Conservation (phyloP, 2,888 invertebrate genomes). For the Ommatoiulus sabulosus region DNA sequence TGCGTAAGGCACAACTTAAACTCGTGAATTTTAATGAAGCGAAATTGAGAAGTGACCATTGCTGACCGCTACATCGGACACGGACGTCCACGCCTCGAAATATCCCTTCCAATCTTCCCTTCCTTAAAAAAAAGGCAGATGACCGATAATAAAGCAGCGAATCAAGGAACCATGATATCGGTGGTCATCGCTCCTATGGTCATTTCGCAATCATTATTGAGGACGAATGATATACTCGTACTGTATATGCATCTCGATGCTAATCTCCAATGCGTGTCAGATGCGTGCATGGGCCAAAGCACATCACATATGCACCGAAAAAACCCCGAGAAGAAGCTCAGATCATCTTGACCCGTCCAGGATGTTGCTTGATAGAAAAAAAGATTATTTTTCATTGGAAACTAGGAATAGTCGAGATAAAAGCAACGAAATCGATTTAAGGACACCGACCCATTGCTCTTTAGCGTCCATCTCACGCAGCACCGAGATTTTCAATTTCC, state of each 20-base stretch:
- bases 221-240: not conserved
- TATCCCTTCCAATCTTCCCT: not conserved
- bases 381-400: not conserved
- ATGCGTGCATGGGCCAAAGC: not conserved
- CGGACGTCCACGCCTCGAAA: not conserved
- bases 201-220: constrained; percentile 7
- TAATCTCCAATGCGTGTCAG: not conserved
- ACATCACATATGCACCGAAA: not conserved
- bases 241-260: not conserved
- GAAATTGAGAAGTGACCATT: not conserved
- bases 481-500: too few relatives aligned
- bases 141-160: not conserved
- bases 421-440: too few relatives aligned
- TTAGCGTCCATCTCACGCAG: too few relatives aligned
- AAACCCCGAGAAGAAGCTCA: not conserved
- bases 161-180: not conserved
- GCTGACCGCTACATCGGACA: not conserved
- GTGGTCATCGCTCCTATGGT: constrained; percentile 14
- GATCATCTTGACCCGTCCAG: not conserved
- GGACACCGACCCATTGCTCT: too few relatives aligned
- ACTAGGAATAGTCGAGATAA: too few relatives aligned
- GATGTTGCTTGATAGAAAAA: not conserved
- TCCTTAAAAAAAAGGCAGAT: not conserved
- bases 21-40: not conserved
- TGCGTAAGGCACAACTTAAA: too few relatives aligned